A percentile compares a stretch with the other conserved stretches of the same genome.
Conservation (phyloP, 2,797 vertebrate genomes). For the Sebastes variabilis region DNA sequence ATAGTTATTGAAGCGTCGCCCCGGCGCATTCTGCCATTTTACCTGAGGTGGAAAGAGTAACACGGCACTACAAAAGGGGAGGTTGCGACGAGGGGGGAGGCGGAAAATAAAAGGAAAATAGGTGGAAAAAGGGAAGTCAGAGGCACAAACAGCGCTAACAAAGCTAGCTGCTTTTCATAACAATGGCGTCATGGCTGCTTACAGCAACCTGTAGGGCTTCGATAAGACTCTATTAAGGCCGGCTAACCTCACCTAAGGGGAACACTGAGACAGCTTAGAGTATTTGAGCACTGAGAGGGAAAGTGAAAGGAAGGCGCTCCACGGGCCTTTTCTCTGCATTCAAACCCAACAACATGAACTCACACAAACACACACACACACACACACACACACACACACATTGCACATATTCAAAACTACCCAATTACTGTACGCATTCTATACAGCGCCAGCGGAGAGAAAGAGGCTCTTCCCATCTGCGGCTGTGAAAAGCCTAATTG, state of each 20-base stretch:
- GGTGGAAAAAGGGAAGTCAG: conserved; percentile 67
- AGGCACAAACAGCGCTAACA: conserved; percentile 79
- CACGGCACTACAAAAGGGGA: conserved; percentile 77
- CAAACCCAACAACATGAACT: conserved; percentile 61
- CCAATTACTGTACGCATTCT: conserved; percentile 83
- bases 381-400: conserved; percentile 3
- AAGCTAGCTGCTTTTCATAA: conserved; percentile 86
- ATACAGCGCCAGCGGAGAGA: conserved; percentile 77
- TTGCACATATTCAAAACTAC: conserved; percentile 78
- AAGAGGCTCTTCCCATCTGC: conserved; percentile 58
- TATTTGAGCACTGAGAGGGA: conserved; percentile 51
- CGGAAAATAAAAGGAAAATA: conserved; percentile 74
- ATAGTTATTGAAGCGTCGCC: conserved; percentile 82
- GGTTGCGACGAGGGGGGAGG: conserved; percentile 58
- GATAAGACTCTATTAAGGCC: conserved; percentile 85
- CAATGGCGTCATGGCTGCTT: conserved; percentile 83
- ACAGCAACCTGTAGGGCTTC: conserved; percentile 85
- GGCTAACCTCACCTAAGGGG: conserved; percentile 78
- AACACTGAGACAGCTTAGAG: conserved; percentile 68
- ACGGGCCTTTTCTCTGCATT: conserved; percentile 70
- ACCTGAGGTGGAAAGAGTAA: conserved; percentile 79
- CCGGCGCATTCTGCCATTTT: conserved; percentile 77
- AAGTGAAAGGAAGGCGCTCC: conserved; percentile 48
- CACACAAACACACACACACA: conserved; percentile 19
- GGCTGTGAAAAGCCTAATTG: conserved; percentile 83